These are phyloP conservation scores for Propithecus perrieri DNA, from an alignment of 2,797 vertebrate genomes.

Conservation along the genomic window DNA sequence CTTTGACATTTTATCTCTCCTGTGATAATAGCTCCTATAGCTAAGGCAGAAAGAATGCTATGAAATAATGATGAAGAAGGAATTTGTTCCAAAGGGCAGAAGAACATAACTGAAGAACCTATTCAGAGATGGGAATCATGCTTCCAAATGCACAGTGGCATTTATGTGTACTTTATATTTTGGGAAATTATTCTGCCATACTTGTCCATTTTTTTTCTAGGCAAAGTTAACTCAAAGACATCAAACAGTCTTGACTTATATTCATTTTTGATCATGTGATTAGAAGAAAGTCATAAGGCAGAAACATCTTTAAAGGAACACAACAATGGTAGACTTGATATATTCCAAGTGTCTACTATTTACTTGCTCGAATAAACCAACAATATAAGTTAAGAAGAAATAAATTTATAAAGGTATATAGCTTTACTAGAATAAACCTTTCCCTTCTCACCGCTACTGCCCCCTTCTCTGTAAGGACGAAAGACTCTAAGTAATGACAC, in stretches of 20 bases:
- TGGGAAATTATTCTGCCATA: background rate
- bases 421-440: background rate
- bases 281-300: background rate
- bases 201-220: background rate
- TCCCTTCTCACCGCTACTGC: background rate
- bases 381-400: background rate
- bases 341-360: background rate
- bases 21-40: constrained; percentile 33
- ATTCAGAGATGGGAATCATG: background rate
- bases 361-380: background rate
- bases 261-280: background rate
- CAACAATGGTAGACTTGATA: background rate
- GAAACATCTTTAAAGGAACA: constrained; percentile 20
- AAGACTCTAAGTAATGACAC: background rate
- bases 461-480: background rate
- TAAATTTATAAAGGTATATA: background rate
- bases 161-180: background rate
- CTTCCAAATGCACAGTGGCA: background rate
- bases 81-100: constrained; percentile 27
- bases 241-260: background rate
- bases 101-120: background rate
- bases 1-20: constrained; percentile 57
- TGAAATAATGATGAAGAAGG: constrained; percentile 48
- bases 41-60: constrained; percentile 7
- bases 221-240: background rate